Evolutionary conservation across 2,797 vertebrate genomes (phyloP).

Genomic region (Pachyuromys duprasi): DNA sequence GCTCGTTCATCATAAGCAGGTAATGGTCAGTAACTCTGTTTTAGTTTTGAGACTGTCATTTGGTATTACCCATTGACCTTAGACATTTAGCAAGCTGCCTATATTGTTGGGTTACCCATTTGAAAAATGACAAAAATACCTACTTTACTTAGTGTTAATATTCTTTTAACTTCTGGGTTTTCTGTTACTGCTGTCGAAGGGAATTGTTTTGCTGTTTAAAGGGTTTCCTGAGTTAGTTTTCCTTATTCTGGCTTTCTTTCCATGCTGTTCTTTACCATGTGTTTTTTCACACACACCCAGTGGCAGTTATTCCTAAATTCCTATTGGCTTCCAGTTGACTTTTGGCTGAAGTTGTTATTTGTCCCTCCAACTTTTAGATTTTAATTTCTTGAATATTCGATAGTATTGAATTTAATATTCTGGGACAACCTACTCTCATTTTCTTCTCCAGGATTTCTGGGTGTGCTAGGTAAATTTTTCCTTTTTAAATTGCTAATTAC

Average conservation of each 20-base stretch:
- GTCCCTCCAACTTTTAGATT: neutral
- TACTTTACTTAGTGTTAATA: neutral
- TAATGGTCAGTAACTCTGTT: constrained; percentile 85
- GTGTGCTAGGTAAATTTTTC: neutral
- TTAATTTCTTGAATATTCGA: neutral
- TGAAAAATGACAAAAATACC: neutral
- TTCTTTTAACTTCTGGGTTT: neutral
- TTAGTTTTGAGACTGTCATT: constrained; percentile 39
- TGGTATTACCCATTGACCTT: neutral
- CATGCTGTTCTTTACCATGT: neutral
- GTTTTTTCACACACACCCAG: neutral
- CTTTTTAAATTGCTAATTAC: neutral
- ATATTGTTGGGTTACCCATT: neutral
- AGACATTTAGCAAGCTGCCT: neutral
- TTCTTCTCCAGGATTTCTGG: neutral
- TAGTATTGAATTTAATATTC: constrained; percentile 25
- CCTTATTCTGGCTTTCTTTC: neutral
- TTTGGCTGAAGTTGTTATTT: neutral
- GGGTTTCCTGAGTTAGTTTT: neutral
- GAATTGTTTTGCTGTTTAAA: neutral
- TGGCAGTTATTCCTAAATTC: neutral
- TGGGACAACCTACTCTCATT: neutral
- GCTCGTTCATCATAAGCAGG: constrained; percentile 99
- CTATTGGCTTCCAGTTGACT: neutral
- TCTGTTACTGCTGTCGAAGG: neutral